phyloP scores from a whole-genome alignment of 2,797 vertebrate species.

The Myripristis jacobus region DNA sequence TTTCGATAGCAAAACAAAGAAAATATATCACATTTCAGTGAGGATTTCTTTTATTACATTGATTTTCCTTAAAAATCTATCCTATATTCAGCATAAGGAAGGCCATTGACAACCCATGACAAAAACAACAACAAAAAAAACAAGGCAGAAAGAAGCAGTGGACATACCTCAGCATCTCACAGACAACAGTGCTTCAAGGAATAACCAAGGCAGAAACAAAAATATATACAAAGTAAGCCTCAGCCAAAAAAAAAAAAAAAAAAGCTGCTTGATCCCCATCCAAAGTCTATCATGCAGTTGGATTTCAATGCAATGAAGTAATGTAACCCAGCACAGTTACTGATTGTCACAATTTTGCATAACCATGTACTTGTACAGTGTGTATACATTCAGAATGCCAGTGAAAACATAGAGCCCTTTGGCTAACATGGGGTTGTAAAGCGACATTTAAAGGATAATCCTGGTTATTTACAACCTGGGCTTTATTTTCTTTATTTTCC shows the following conservation, averaged over 20 bases:
- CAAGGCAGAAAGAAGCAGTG: slow-evolving; percentile 49
- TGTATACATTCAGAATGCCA: slow-evolving; percentile 79
- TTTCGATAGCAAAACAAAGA: slow-evolving; percentile 46
- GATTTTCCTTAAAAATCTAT: slow-evolving; percentile 80
- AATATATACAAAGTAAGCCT: slow-evolving; percentile 45
- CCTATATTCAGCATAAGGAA: slow-evolving; percentile 77
- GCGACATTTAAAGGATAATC: slow-evolving; percentile 25
- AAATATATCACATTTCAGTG: slow-evolving; percentile 45
- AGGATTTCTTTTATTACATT: slow-evolving; percentile 78
- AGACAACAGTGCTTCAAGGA: slow-evolving; percentile 58
- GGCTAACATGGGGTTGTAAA: slow-evolving; percentile 62
- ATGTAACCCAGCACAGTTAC: slow-evolving; percentile 73
- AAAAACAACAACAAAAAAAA: slow-evolving; percentile 67
- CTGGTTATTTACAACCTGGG: no score
- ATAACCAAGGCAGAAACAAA: slow-evolving; percentile 24
- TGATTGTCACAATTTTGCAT: slow-evolving; percentile 68
- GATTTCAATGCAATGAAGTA: slow-evolving; percentile 40
- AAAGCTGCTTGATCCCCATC: slow-evolving; percentile 50
- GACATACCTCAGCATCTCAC: slow-evolving; percentile 75
- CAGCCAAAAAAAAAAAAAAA: slow-evolving; percentile 17
- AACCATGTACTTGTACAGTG: slow-evolving; percentile 44
- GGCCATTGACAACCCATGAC: slow-evolving; percentile 67
- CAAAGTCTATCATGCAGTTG: slow-evolving; percentile 35
- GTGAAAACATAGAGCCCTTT: slow-evolving; percentile 58
- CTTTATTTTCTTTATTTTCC: no score